Evolutionary conservation across 2,888 invertebrate species (phyloP).

Genomic region (Laothoe populi): DNA sequence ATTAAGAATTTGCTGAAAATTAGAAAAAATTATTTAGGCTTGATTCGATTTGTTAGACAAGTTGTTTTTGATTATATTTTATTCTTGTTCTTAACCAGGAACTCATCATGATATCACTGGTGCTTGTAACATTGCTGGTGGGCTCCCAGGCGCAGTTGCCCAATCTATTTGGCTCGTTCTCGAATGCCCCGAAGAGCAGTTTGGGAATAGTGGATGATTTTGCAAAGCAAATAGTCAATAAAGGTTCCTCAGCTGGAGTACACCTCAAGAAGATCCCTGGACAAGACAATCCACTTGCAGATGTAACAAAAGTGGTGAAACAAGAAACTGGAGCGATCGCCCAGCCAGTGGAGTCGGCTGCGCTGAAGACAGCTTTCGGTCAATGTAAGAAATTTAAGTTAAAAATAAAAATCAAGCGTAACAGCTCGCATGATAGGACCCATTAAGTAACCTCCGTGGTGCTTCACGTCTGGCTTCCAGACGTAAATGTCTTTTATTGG

Average conservation of each 20-base stretch:
- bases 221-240: not conserved
- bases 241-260: slow-evolving; percentile 21
- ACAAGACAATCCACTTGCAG: slow-evolving; percentile 25
- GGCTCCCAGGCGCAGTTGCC: not conserved
- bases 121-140: not conserved
- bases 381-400: too few relatives aligned
- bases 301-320: slow-evolving; percentile 34
- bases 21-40: too few relatives aligned
- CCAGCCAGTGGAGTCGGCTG: slow-evolving; percentile 55
- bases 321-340: slow-evolving; percentile 53
- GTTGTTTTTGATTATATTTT: too few relatives aligned
- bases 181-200: too few relatives aligned
- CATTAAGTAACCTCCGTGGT: too few relatives aligned
- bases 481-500: too few relatives aligned
- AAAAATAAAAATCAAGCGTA: too few relatives aligned
- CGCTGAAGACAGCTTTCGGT: slow-evolving; percentile 49
- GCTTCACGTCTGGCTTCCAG: too few relatives aligned
- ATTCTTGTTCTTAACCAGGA: not conserved
- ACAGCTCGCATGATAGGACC: too few relatives aligned
- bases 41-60: too few relatives aligned
- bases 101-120: not conserved
- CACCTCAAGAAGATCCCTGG: slow-evolving; percentile 13
- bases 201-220: too few relatives aligned
- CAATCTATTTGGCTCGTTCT: not conserved
- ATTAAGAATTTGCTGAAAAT: too few relatives aligned